Conservation (phyloP, 1,140 invertebrate genomes). For the Neodiprion pinetum region DNA sequence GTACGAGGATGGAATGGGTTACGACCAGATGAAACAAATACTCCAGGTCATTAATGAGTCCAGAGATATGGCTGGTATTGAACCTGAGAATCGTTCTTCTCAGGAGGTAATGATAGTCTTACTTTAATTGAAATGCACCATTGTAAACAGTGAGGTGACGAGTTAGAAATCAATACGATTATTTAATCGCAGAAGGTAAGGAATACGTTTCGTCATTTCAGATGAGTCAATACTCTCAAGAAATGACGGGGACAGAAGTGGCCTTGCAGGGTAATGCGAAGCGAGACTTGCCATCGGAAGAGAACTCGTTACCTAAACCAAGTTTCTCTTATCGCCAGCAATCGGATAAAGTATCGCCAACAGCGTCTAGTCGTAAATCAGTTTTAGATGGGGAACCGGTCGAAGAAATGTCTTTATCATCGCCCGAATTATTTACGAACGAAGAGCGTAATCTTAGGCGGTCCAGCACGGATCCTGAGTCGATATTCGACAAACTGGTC, state of each 20-base stretch:
- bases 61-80: slow-evolving; percentile 30
- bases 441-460: background rate
- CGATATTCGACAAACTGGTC: no score
- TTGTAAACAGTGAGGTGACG: no score
- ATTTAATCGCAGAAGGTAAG: no score
- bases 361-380: background rate
- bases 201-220: background rate
- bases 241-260: background rate
- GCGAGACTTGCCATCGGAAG: background rate
- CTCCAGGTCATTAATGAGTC: slow-evolving; percentile 34
- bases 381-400: background rate
- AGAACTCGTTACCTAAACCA: background rate
- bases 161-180: no score
- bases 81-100: background rate
- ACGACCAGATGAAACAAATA: slow-evolving; percentile 34
- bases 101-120: background rate
- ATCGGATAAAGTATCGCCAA: background rate
- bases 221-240: background rate
- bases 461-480: no score
- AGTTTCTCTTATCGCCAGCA: background rate
- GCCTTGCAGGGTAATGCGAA: background rate
- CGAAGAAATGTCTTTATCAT: background rate
- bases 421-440: background rate
- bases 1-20: slow-evolving; percentile 30
- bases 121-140: no score